Evolutionary conservation across 2,888 invertebrate species (phyloP).

Genomic region (Sipha maydis): DNA sequence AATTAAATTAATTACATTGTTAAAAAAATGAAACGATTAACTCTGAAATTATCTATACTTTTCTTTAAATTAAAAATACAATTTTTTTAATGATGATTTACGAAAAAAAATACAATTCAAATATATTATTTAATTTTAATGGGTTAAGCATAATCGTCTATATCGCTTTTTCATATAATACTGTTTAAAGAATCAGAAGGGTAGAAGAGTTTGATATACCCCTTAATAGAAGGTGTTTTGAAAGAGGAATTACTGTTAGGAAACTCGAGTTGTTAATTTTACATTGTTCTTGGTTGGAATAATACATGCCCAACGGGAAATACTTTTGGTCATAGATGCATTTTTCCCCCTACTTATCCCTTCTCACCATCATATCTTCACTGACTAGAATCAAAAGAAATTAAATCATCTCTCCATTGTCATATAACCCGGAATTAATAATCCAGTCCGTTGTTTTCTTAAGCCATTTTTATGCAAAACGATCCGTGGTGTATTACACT

Average conservation of each 20-base stretch:
- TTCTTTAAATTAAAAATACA: too few relatives aligned
- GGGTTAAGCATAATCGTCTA: background rate
- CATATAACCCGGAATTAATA: slow-evolving; percentile 45
- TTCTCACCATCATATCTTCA: background rate
- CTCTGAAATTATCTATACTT: too few relatives aligned
- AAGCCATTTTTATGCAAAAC: slow-evolving; percentile 61
- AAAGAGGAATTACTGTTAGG: background rate
- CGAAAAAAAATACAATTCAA: too few relatives aligned
- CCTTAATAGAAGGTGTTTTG: background rate
- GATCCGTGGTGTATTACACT: background rate
- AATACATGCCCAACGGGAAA: slow-evolving; percentile 14
- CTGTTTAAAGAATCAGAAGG: background rate
- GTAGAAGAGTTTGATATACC: slow-evolving; percentile 11
- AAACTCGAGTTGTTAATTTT: slow-evolving; percentile 51
- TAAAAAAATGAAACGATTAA: too few relatives aligned
- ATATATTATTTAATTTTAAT: too few relatives aligned
- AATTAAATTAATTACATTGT: too few relatives aligned
- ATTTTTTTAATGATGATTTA: too few relatives aligned
- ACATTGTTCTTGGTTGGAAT: slow-evolving; percentile 50
- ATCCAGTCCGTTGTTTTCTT: slow-evolving; percentile 60
- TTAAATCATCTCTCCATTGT: slow-evolving; percentile 41
- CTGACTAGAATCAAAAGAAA: slow-evolving; percentile 56
- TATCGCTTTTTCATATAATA: slow-evolving; percentile 27
- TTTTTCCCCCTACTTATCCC: slow-evolving; percentile 1
- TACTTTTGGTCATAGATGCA: slow-evolving; percentile 46